Percentiles rank a stretch among this genome's conserved stretches.
Evolutionary conservation across 2,888 invertebrate species (phyloP).

Genomic region (Stratiomys singularior): DNA sequence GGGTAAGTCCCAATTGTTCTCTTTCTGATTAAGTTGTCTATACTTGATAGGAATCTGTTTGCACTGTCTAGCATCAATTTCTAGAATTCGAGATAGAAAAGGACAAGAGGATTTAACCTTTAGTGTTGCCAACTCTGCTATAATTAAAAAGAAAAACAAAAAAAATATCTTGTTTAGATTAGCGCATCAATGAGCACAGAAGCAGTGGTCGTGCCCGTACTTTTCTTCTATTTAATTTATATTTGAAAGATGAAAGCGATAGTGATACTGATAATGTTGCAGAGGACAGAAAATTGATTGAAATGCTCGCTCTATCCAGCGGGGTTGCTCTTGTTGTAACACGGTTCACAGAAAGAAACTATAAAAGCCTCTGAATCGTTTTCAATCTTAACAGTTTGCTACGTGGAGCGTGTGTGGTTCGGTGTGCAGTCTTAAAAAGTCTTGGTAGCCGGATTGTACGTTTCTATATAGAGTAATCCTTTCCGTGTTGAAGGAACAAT

Average conservation of each 20-base stretch:
- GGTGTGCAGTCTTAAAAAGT: not conserved
- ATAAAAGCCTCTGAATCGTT: slow-evolving; percentile 13
- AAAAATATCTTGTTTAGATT: too few relatives aligned
- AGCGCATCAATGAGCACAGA: too few relatives aligned
- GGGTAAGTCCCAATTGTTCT: too few relatives aligned
- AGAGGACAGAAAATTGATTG: slow-evolving; percentile 4
- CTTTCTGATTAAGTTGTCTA: too few relatives aligned
- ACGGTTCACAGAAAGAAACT: not conserved
- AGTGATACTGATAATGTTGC: slow-evolving; percentile 8
- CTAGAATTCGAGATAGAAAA: too few relatives aligned
- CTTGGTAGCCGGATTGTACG: not conserved
- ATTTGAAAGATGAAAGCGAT: slow-evolving; percentile 2
- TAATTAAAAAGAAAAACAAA: too few relatives aligned
- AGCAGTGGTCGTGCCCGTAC: too few relatives aligned
- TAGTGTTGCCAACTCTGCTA: too few relatives aligned
- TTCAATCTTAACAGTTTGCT: not conserved
- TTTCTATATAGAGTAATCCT: not conserved
- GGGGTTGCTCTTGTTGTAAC: not conserved
- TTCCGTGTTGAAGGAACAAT: not conserved
- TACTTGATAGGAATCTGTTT: too few relatives aligned
- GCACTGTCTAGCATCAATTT: too few relatives aligned
- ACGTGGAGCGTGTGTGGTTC: slow-evolving; percentile 12
- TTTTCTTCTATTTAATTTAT: too few relatives aligned
- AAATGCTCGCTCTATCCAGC: not conserved
- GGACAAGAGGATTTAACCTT: too few relatives aligned